Evolutionary conservation across 1,140 invertebrate genomes (phyloP).

Genomic region (Chlorops oryzae): DNA sequence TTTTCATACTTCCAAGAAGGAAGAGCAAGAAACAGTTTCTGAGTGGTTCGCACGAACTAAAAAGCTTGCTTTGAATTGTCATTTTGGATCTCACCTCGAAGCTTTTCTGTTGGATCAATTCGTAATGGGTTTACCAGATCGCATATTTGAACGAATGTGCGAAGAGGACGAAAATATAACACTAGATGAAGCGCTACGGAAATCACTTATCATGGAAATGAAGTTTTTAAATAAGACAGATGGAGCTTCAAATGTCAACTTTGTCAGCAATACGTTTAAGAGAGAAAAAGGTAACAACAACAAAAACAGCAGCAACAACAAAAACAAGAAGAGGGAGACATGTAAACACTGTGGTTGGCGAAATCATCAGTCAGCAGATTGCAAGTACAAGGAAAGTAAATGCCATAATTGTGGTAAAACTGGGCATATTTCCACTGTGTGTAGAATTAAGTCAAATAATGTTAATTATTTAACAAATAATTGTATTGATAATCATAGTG

Average conservation of each 20-base stretch:
- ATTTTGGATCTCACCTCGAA: conserved; percentile 10
- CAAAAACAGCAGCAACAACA: conserved; percentile 3
- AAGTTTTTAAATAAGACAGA: conserved; percentile 4
- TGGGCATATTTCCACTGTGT: conserved; percentile 7
- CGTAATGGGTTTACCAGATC: conserved; percentile 5
- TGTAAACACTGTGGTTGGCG: not conserved
- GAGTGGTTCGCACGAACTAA: conserved; percentile 4
- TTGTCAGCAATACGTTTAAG: not conserved
- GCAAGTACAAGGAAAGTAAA: not conserved
- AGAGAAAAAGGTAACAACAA: not conserved
- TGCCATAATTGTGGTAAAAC: conserved; percentile 8
- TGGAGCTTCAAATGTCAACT: not conserved
- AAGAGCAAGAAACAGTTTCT: not conserved
- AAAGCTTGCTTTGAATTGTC: conserved; percentile 3
- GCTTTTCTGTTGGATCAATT: conserved; percentile 8
- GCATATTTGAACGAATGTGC: conserved; percentile 11
- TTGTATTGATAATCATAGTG: not conserved
- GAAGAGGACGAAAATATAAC: conserved; percentile 10
- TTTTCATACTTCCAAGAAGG: not conserved
- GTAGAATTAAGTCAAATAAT: conserved; percentile 1
- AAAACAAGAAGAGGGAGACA: not conserved
- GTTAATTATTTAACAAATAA: conserved; percentile 10
- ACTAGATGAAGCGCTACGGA: conserved; percentile 7
- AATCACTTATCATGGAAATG: conserved; percentile 11
- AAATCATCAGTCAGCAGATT: not conserved